Base-by-base conservation (phyloP, 2,113 vertebrate genomes). In the Rhea pennata region DNA sequence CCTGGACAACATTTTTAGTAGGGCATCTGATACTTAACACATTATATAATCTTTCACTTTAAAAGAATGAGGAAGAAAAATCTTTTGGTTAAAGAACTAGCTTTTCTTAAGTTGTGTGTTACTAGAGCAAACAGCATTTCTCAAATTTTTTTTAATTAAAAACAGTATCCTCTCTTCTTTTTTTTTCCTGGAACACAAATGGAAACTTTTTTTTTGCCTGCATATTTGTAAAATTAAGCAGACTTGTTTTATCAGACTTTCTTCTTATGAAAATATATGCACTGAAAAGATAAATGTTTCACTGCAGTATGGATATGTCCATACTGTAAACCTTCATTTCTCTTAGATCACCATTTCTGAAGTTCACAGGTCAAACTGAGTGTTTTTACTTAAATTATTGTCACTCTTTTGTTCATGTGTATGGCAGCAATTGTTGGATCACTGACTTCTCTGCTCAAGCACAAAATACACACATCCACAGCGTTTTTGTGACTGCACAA, bases 381-480 rank as follows among this genome's bases (percentile, higher is more conserved):
- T 29, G 19, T 33, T 58, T 58, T 44, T 59, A 13, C 15, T 56
- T n/a, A 77, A 48, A 29, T 48, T 48, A 36, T 21, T 62, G 24
- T 10, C 33, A 77, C 26, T 46, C 24, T 50, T 77, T 31, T 48
- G 23, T n/a, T n/a, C 17, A 23, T 27, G 15, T 24, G 42, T 27
- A 58, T 58, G 72, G 39, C 9, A 33, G 9, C 19, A 42, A 13
- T 24, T 58, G 13, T 46, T 17, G 22, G 40, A 31, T 48, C 44
- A 46, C 66, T 36, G n/a, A 8, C 33, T 67, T 40, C 29, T 33
- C 29, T 46, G 26, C 61, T 88, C n/a, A 6, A 29, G 12, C 39
- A 21, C 13, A 15, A 10, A 70, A 15, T 24, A 9, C 33, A 31
- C 9, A 8, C 0, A 0, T 20, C 17, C n/a, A 16, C 27, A 26